Base-by-base conservation (phyloP, 1,140 invertebrate species). In the Dolichoris vasculosae region DNA sequence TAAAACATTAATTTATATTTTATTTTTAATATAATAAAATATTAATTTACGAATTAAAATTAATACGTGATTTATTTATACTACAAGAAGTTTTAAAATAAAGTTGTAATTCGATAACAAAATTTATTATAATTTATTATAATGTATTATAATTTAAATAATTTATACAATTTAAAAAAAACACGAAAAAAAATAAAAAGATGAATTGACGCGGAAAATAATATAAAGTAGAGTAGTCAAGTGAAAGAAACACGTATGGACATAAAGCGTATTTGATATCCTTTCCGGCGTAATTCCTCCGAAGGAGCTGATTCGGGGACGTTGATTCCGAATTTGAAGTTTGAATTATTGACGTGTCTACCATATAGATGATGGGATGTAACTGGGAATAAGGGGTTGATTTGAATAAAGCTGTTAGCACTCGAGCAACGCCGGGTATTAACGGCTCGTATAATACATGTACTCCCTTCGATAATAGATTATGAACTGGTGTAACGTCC, bases 341-440 rank as follows among this genome's bases (percentile, higher is more conserved):
- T 69, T 71, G 73, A 76, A 83, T 83, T 83, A 83, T 75, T 73
- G 73, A 76, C 73, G 51, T 64, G 38, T 51, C 46, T 55, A 35
- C 51, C 82, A 67, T 46, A 75, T 51, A 40, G 67, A 69, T 43
- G n/a, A 48, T 76, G 59, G 32, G 35, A 38, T 81, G 7, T 81
- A 81, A 63, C 63, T 35, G 35, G 43, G 59, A 46, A 23, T 2
- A 73, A 43, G n/a, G 81, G 82, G 51, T 64, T 63, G 82, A 83
- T 83, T 83, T 83, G 82, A 83, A 83, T 83, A 83, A 83, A 83
- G 82, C 82, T 83, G 82, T 83, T 76, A 55, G 69, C 67, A 59
- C 81, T 82, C 30, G 79, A 71, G 40, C 17, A 43, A 48, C 30
- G 30, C 30, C 26, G 69, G 26, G 73, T 64, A 83, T 83, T 76